Evolutionary conservation across 2,797 vertebrate genomes (phyloP).

Genomic region (Acomys russatus): DNA sequence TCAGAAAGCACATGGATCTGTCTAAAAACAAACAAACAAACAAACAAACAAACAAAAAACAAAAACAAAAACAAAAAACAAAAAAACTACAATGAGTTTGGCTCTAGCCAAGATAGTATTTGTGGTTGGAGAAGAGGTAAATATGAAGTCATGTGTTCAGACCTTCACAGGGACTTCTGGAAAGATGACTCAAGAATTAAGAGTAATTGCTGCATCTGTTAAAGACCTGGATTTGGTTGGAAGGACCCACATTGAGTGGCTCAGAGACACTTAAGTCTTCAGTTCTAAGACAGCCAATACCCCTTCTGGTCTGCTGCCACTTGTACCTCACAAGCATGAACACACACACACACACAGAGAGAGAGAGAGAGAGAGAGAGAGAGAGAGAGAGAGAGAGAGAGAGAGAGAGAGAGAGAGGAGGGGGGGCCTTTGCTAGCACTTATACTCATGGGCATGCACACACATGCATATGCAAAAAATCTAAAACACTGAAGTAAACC

Average conservation of each 20-base stretch:
- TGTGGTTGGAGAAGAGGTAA: neutral
- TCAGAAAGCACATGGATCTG: fast-evolving
- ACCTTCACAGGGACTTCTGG: neutral
- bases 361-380: too few species aligned
- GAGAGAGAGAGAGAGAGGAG: too few species aligned
- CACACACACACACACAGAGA: neutral
- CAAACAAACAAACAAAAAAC: too few species aligned
- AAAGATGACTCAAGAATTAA: neutral
- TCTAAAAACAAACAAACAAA: neutral
- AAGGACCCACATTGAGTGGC: neutral
- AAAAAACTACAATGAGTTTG: neutral
- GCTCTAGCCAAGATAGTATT: neutral
- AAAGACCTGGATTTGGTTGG: neutral
- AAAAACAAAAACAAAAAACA: too few species aligned
- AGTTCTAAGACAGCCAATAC: neutral
- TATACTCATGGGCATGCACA: neutral
- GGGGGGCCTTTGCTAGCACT: neutral
- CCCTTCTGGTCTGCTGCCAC: neutral
- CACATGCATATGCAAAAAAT: neutral
- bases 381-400: too few species aligned
- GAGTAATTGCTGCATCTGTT: too few species aligned
- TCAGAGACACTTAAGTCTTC: neutral
- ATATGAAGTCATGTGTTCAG: neutral
- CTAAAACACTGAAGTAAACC: neutral
- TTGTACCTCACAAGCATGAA: neutral